Evolutionary conservation across 1,140 invertebrate species (phyloP).

Genomic region (Cheumatopsyche charites): DNA sequence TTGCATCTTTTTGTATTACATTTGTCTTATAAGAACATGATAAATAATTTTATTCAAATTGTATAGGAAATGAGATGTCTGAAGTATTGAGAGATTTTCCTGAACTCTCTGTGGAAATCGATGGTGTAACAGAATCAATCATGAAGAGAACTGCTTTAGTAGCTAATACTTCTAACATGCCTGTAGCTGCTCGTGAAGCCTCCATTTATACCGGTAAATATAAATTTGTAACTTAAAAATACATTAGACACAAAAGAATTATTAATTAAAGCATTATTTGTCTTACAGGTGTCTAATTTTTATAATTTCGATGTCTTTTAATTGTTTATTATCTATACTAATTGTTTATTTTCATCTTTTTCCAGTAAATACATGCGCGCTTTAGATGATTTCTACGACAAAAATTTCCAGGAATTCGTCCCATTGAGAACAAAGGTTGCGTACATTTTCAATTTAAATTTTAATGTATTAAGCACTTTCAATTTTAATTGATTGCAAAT

Average conservation of each 20-base stretch:
- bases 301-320: constrained; percentile 23
- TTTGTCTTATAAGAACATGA: not conserved
- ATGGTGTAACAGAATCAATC: constrained; percentile 96
- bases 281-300: constrained; percentile 77
- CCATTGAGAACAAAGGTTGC: constrained; percentile 80
- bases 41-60: constrained; percentile 27
- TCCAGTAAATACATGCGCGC: constrained; percentile 97
- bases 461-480: not conserved
- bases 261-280: constrained; percentile 69
- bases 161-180: constrained; percentile 99
- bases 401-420: constrained; percentile 99
- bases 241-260: constrained; percentile 1
- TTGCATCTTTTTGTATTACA: constrained; percentile 17
- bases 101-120: constrained; percentile 95
- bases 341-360: constrained; percentile 47
- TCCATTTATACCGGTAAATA: constrained; percentile 94
- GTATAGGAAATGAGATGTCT: constrained; percentile 77
- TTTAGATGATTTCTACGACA: constrained; percentile 99
- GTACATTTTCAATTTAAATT: not conserved
- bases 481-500: constrained; percentile 29
- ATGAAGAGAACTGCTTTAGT: constrained; percentile 99
- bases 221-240: constrained; percentile 25
- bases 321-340: constrained; percentile 3
- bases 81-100: constrained; percentile 98
- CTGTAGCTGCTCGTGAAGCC: constrained; percentile 99